phyloP scores from a whole-genome alignment of 2,888 invertebrate genomes.

The Meliscaeva auricollis region DNA sequence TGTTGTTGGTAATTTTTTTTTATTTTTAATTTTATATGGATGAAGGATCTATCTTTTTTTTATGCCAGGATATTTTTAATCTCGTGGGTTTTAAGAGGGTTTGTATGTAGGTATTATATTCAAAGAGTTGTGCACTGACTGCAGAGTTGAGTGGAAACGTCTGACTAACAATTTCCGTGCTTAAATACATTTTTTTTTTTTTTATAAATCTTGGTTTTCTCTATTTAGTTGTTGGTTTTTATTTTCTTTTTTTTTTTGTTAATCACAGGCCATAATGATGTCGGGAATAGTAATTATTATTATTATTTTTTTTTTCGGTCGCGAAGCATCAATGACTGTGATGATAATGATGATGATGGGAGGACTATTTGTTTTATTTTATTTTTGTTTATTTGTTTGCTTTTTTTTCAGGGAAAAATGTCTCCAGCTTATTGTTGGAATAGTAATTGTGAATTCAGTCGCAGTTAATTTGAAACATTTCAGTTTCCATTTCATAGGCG shows the following conservation, averaged over 20 bases:
- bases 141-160: constrained; percentile 55
- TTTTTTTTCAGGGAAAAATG: constrained; percentile 9
- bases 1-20: constrained; percentile 35
- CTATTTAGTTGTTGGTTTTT: constrained; percentile 46
- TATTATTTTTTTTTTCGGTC: constrained; percentile 52
- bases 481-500: constrained; percentile 47
- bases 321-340: constrained; percentile 41
- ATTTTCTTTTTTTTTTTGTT: constrained; percentile 55
- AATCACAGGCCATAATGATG: constrained; percentile 67
- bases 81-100: constrained; percentile 47
- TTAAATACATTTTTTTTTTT: constrained; percentile 39
- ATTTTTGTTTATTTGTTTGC: not conserved
- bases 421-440: constrained; percentile 49
- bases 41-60: constrained; percentile 23
- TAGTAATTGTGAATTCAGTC: constrained; percentile 69
- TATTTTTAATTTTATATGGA: not conserved
- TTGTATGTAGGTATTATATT: constrained; percentile 21
- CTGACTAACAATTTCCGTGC: constrained; percentile 71
- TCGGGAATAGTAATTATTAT: constrained; percentile 64
- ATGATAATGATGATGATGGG: constrained; percentile 19
- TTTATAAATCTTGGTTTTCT: too few relatives aligned
- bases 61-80: constrained; percentile 27
- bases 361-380: constrained; percentile 13
- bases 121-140: constrained; percentile 51
- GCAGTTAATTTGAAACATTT: constrained; percentile 61